Base-by-base conservation (phyloP, 2,888 invertebrate species). In the Augiades crinisus region DNA sequence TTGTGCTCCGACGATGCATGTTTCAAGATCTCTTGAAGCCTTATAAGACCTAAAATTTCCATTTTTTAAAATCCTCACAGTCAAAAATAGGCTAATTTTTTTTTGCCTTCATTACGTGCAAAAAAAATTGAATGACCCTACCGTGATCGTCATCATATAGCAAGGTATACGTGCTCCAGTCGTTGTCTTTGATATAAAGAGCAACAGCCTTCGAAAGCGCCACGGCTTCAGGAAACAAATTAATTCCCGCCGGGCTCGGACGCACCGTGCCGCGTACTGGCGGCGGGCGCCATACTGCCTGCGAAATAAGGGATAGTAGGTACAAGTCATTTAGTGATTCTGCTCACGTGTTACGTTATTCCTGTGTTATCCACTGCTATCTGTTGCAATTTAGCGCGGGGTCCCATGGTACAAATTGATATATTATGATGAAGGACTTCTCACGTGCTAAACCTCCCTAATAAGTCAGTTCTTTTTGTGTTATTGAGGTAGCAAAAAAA, bases 21-120 rank as follows among this genome's bases (percentile, higher is more conserved):
- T 77, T 96, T 95, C 47, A 98, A 83, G 40, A 96, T 91, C 71
- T 96, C 95, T 77, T 96, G 96, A 1, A 97, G 83, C 56, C 95
- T 91, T 51, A 95, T 92, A 27, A 97, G 86, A 54, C 95, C 95
- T 80, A 50, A 6, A 61, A 56, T 37, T 13, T 24, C 30, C 19
- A 17, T 10, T 22, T 41, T 24, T 22, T 38, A 13, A 22, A 38
- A 6, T n/a, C n/a, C n/a, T n/a, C n/a, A n/a, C n/a, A n/a, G n/a
- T n/a, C n/a, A n/a, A n/a, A n/a, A n/a, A n/a, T n/a, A n/a, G n/a
- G n/a, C n/a, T n/a, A n/a, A n/a, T n/a, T n/a, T n/a, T n/a, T n/a
- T n/a, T n/a, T n/a, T n/a, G n/a, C n/a, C n/a, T n/a, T n/a, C n/a
- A n/a, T n/a, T n/a, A n/a, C n/a, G n/a, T n/a, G n/a, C 5, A n/a